Base-by-base conservation (phyloP, 2,113 vertebrate genomes). In the Mormyrus iriodes region DNA sequence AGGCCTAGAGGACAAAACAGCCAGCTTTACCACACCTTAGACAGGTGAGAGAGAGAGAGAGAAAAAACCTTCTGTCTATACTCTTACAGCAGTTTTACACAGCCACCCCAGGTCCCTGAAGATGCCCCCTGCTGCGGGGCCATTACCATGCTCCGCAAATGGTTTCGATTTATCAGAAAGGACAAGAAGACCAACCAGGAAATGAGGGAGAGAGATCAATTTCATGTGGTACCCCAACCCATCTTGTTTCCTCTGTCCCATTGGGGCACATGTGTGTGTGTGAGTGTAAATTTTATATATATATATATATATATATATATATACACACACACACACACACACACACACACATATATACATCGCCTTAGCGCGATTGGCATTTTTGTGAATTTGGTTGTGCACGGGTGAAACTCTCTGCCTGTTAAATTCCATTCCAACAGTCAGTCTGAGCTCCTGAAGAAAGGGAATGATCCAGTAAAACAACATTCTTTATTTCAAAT, bases 401-500 rank as follows among this genome's bases (percentile, higher is more conserved):
- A 31, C n/a, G 24, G n/a, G 7, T 31, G 61, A 69, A 31, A 8
- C 24, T 69, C 27, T 31, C 24, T 13, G 24, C 27, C 27, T 35
- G 27, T 58, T 58, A 58, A 58, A 58, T 58, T n/a, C 21, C n/a
- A 2, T 31, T 69, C 3, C 1, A 9, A 3, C 12, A 69, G 9
- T 31, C 10, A 31, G 65, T 31, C 27, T 90, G 31, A 42, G 48
- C 7, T 73, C 27, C 7, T 85, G 12, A 86, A 89, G 15, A 9
- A 86, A 87, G 27, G 46, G 52, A 79, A 79, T 49, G 27, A 82
- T 82, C 84, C 42, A 90, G 92, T 94, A 93, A 91, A 93, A 91
- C 92, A 93, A 95, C 91, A 92, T 92, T 92, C 88, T 95, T 95
- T 95, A 94, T 94, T 94, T 95, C 92, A 95, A 95, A 94, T 93